Conservation (phyloP, 2,113 vertebrate genomes). For the Thomomys bottae region DNA sequence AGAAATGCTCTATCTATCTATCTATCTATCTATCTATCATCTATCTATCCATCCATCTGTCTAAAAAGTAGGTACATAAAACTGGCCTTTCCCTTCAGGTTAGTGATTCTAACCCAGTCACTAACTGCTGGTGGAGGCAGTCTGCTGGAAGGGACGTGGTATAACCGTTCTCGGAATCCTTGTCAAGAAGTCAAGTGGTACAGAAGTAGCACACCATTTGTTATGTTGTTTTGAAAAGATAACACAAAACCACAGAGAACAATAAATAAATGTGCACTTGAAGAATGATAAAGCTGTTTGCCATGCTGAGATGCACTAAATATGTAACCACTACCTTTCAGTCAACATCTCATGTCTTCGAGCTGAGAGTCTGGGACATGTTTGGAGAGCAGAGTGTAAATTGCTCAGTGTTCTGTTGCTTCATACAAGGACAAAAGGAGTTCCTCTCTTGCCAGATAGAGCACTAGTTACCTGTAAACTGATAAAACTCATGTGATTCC, state of each 20-base stretch:
- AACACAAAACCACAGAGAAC: slow-evolving; percentile 64
- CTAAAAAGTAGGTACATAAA: neutral
- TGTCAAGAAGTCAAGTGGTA: neutral
- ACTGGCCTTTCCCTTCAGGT: neutral
- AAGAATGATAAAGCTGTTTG: slow-evolving; percentile 70
- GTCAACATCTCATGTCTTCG: slow-evolving; percentile 43
- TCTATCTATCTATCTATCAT: too few relatives aligned
- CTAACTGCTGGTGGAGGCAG: neutral
- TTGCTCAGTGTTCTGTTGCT: slow-evolving; percentile 57
- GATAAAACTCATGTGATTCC: slow-evolving; percentile 37
- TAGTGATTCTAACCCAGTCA: neutral
- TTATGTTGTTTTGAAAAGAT: slow-evolving; percentile 69
- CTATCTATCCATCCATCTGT: too few relatives aligned
- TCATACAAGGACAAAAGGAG: slow-evolving; percentile 47
- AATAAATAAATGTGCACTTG: slow-evolving; percentile 56
- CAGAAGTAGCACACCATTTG: slow-evolving; percentile 63
- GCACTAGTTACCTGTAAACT: neutral
- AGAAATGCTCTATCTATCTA: too few relatives aligned
- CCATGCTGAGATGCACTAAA: slow-evolving; percentile 52
- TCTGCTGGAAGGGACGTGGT: neutral
- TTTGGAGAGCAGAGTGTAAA: slow-evolving; percentile 60
- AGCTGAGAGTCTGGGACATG: slow-evolving; percentile 46
- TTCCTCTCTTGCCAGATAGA: neutral
- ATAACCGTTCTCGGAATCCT: neutral
- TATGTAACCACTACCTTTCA: slow-evolving; percentile 41